Evolutionary conservation across 1,140 invertebrate species (phyloP), one percentile per base, ranked within the genome.

Genomic region (Anthonomus grandis): DNA sequence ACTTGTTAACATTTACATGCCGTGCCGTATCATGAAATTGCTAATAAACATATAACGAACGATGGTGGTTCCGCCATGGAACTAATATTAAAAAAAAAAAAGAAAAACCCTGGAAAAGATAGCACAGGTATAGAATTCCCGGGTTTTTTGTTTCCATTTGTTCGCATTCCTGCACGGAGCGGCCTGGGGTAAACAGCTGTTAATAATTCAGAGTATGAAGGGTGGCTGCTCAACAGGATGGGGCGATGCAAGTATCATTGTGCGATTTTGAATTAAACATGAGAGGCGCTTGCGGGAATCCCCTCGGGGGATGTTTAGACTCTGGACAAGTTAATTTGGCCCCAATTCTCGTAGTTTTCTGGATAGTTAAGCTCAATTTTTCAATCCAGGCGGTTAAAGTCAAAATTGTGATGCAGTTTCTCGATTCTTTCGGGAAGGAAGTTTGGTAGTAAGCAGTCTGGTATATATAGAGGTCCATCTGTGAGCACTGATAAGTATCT

Each of bases 101-200:
- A 19, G 39, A 42, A 42, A 18, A 18, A 42, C 39, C 18, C n/a
- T n/a, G n/a, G n/a, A 42, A 42, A 15, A 12, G 18, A 15, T 13
- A 42, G 19, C n/a, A 4, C 15, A 34, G 10, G 31, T 34, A 10
- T 12, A 34, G 31, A 2, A 2, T 13, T 42, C 39, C 34, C 18
- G 27, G 47, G 37, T 50, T 22, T 50, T 53, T 53, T 27, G 22
- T 23, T 53, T 21, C 23, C 34, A 31, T 21, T 37, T 13, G 31
- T 21, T 50, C n/a, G 31, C 48, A 50, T 21, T 50, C 25, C 36
- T 50, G 19, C 48, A 50, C 27, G 18, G 24, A 37, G 25, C 48
- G n/a, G n/a, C n/a, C n/a, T n/a, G 23, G 34, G 48, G 50, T 53
- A 25, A 53, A 53, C 50, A 53, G 37, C 31, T 53, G 50, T 53